Evolutionary conservation across 2,113 vertebrate species (phyloP), one percentile per base, ranked within the genome.

Genomic region (Pyxicephalus adspersus): DNA sequence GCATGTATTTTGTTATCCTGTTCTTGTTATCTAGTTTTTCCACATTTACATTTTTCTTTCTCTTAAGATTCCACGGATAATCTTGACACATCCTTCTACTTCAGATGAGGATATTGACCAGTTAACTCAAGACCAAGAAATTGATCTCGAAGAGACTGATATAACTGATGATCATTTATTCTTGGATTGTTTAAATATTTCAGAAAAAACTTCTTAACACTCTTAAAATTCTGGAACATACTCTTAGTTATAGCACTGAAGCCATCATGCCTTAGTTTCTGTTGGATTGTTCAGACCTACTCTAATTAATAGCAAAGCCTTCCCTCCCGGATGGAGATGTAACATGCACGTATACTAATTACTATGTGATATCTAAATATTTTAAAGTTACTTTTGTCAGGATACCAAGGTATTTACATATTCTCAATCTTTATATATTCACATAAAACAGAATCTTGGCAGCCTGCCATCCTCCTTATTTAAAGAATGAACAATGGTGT

Each of bases 31-130:
- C n/a, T 66, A 66, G 2, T 66, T 54, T 54, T 29, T 23, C 58
- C 83, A 64, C 34, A 68, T 50, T 57, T 19, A n/a, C n/a, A n/a
- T 63, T 23, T 83, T 74, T 23, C 85, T 74, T 77, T 84, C 38
- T 45, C 51, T 83, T 68, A 88, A 96, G 95, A 93, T 95, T 85
- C 94, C 94, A 64, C 85, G 87, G 79, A 94, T 96, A 86, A 92
- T 96, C 86, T 91, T 97, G 84, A 96, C 92, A 1, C 89, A 89
- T 83, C 94, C 95, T 60, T 95, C 91, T 0, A 95, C 93, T 87
- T 97, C 94, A 0, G 93, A 95, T 81, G 94, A 96, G 76, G 93
- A 95, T 17, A 85, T 85, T 0, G 92, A 95, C 78, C 89, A 91
- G 68, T 76, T 90, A 83, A 89, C 89, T 50, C 91, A 88, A 63